phyloP scores from a whole-genome alignment of 2,888 invertebrate species.

The Stictocephala bisonia region DNA sequence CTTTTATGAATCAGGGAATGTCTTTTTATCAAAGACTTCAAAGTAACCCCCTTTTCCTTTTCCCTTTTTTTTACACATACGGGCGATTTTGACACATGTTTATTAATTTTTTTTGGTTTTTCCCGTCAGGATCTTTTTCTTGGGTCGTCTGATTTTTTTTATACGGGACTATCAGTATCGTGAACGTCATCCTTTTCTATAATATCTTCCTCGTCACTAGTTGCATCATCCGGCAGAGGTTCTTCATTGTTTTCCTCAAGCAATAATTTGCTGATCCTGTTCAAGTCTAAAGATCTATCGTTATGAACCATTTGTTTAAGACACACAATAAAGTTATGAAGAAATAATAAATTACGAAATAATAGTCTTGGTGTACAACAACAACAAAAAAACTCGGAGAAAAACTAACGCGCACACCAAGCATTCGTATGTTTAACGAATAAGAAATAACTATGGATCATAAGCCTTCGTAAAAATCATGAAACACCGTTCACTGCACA shows the following conservation, averaged over 20 bases:
- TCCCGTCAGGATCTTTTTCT: not conserved
- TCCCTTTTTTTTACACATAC: constrained; percentile 1
- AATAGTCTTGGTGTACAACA: not conserved
- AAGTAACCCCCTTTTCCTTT: constrained; percentile 12
- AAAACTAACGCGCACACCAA: constrained; percentile 2
- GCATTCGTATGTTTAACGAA: constrained; percentile 13
- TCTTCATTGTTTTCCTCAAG: constrained; percentile 19
- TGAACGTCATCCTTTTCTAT: constrained; percentile 19
- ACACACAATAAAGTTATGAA: not conserved
- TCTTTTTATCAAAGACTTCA: constrained; percentile 1
- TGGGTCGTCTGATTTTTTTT: not conserved
- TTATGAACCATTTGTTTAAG: not conserved
- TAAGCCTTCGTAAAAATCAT: not conserved
- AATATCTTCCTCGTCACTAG: constrained; percentile 20
- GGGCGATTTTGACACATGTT: not conserved
- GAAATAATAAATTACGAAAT: not conserved
- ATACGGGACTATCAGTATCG: not conserved
- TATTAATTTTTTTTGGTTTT: constrained; percentile 14
- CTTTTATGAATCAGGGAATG: no score
- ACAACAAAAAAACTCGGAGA: no score
- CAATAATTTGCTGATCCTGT: not conserved
- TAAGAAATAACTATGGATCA: constrained; percentile 7
- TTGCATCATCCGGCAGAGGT: constrained; percentile 18
- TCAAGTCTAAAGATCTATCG: constrained; percentile 11
- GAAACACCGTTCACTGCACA: not conserved